Evolutionary conservation across 1,140 invertebrate species (phyloP), one percentile per base, ranked within the genome.

Genomic region (Drosophila teissieri): DNA sequence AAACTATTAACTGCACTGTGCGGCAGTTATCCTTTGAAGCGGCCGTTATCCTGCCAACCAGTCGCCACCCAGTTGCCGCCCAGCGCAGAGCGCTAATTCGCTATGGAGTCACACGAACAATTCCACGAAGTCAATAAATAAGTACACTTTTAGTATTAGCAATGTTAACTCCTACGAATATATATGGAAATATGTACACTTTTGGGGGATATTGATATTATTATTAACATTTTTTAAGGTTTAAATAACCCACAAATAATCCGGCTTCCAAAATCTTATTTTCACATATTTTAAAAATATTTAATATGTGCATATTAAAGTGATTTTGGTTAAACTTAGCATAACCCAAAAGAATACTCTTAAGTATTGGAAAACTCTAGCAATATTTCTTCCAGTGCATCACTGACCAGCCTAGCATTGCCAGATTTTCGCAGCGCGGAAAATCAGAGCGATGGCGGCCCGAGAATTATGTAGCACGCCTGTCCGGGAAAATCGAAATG

Each of bases 1-100:
- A 83, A 83, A 83, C 80, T 83, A 83, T 83, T 83, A 83, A 80
- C 80, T 83, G 80, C 80, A 83, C 64, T 70, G 61, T 52, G 73
- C 36, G 74, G 70, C 19, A 1, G 19, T 19, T 19, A 19, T 69
- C 64, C 67, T 70, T 49, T 70, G 63, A 69, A 69, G 22, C 42
- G 17, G 19, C 11, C 24, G 44, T 70, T 70, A 70, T 70, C 67
- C 67, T 70, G 64, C 51, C 39, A 36, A 56, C 67, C 67, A 49
- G 42, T 34, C 24, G 36, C 64, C 61, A 69, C 49, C 67, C 67
- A 40, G 42, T 24, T 34, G 40, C 64, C 61, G 61, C 49, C 49
- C 53, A 44, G 24, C 27, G 58, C 40, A 42, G 64, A 76, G 31
- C 65, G 67, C 67, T 70, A 70, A 70, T 70, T 67, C 63, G 70